These are phyloP conservation scores for Serranus cabrilla DNA, from an alignment of 2,797 vertebrate genomes.

Conservation along the genomic window DNA sequence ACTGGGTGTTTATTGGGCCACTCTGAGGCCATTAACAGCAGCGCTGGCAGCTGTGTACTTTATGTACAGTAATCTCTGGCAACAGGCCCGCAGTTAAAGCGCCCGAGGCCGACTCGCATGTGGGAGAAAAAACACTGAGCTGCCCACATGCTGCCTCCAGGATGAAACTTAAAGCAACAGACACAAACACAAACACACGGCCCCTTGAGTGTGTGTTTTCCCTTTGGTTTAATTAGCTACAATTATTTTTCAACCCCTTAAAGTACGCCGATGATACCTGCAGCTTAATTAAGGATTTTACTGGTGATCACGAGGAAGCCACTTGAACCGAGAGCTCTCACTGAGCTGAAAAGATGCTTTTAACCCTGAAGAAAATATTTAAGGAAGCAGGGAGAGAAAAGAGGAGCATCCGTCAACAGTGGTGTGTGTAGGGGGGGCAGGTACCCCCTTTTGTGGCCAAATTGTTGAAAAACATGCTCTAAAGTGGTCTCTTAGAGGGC, in stretches of 20 bases:
- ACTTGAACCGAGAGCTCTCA: background rate
- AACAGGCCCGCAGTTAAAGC: background rate
- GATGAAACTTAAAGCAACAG: background rate
- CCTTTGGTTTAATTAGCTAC: background rate
- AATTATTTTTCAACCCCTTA: background rate
- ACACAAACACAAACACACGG: background rate
- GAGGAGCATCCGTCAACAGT: background rate
- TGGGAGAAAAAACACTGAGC: background rate
- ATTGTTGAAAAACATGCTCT: too few relatives aligned
- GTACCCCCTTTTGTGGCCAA: too few relatives aligned
- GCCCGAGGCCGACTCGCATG: background rate
- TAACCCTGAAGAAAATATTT: background rate
- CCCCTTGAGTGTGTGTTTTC: background rate
- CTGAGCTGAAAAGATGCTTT: background rate
- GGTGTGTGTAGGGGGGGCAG: too few relatives aligned
- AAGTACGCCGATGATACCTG: background rate
- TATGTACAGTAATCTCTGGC: background rate
- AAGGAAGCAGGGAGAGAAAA: background rate
- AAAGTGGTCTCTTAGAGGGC: too few relatives aligned
- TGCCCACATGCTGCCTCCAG: background rate
- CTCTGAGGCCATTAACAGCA: background rate
- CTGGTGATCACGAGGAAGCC: background rate
- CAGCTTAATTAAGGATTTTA: background rate
- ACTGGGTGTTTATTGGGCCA: background rate
- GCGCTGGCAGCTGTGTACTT: background rate